A percentile compares a stretch with the other conserved stretches of the same genome.
These are phyloP conservation scores for Remorina albescens DNA, from an alignment of 2,797 vertebrate genomes.

Conservation along the genomic window DNA sequence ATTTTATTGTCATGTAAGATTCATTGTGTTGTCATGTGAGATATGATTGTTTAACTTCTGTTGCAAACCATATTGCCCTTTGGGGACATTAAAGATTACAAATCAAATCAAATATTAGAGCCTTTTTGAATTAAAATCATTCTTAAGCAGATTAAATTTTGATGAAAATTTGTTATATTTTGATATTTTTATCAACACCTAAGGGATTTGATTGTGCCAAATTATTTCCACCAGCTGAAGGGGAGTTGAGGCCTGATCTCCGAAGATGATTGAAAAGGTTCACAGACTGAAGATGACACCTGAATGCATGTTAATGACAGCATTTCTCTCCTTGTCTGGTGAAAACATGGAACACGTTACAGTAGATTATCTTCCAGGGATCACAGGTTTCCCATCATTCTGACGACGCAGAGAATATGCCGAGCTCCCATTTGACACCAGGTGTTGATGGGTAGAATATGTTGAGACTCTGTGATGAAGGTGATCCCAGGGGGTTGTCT, in stretches of 20 bases:
- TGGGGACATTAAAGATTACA: no score
- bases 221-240: conserved; percentile 9
- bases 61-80: no score
- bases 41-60: no score
- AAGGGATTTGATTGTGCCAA: conserved; percentile 24
- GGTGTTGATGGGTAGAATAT: conserved; percentile 11
- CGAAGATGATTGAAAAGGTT: conserved; percentile 29
- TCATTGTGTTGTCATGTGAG: no score
- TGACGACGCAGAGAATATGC: conserved; percentile 11
- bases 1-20: no score
- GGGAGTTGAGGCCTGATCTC: neutral
- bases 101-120: no score
- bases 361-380: conserved; percentile 2
- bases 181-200: conserved; percentile 54
- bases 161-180: no score
- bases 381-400: conserved; percentile 8
- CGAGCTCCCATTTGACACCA: neutral
- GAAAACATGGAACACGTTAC: neutral
- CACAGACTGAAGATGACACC: conserved; percentile 14
- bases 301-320: conserved; percentile 11
- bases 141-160: no score
- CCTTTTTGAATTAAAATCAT: no score
- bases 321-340: conserved; percentile 17
- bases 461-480: neutral
- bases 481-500: neutral